A percentile compares a stretch with the other conserved stretches of the same genome.
Evolutionary conservation across 2,888 invertebrate genomes (phyloP).

Genomic region (Molanna angustata): DNA sequence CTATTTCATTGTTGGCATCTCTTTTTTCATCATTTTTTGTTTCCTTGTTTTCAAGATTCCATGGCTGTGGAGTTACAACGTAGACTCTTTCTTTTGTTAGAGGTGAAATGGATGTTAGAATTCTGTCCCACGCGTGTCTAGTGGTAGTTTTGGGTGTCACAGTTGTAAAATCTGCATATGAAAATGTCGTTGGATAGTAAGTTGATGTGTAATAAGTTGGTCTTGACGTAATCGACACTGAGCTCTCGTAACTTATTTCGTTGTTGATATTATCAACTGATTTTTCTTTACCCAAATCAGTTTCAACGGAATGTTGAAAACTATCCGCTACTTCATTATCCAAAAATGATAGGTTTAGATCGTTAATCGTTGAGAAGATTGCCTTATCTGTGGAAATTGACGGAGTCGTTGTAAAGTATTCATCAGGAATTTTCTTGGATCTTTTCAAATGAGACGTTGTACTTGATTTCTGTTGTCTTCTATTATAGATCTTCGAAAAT

Average conservation of each 20-base stretch:
- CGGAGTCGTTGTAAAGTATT: constrained; percentile 67
- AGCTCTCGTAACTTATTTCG: constrained; percentile 37
- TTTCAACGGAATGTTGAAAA: constrained; percentile 41
- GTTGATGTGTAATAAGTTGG: constrained; percentile 30
- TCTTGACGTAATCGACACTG: constrained; percentile 22
- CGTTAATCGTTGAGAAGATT: constrained; percentile 39
- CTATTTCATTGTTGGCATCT: constrained; percentile 31
- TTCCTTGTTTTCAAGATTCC: constrained; percentile 43
- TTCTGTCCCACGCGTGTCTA: constrained; percentile 62
- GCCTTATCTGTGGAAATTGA: constrained; percentile 39
- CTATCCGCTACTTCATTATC: constrained; percentile 54
- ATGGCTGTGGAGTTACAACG: constrained; percentile 76
- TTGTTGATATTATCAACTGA: constrained; percentile 36
- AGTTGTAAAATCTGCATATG: constrained; percentile 48
- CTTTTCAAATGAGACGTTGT: constrained; percentile 57
- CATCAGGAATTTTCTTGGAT: constrained; percentile 75
- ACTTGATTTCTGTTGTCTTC: constrained; percentile 50
- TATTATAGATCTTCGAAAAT: constrained; percentile 57
- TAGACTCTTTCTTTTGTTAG: constrained; percentile 77
- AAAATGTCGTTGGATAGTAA: constrained; percentile 42
- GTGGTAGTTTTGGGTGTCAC: constrained; percentile 44
- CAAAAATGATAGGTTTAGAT: constrained; percentile 45
- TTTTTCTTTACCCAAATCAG: constrained; percentile 32
- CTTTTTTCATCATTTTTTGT: constrained; percentile 10
- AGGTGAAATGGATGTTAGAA: constrained; percentile 71